Evolutionary conservation across 2,113 vertebrate species (phyloP), one percentile per base, ranked within the genome.

Genomic region (Callocephalon fimbriatum): DNA sequence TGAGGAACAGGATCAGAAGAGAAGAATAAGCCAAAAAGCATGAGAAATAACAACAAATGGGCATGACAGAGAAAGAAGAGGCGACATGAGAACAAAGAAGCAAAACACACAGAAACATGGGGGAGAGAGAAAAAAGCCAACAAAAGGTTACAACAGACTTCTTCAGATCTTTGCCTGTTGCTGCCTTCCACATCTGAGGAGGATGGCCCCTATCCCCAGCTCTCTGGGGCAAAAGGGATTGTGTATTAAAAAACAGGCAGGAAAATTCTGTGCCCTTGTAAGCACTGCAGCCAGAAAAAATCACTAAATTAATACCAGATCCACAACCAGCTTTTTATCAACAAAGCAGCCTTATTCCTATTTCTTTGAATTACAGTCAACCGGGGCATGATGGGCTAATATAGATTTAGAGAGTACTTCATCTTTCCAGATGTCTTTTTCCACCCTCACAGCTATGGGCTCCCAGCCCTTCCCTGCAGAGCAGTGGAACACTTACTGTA

Each of bases 41-140:
- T 7, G 40, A 70, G 44, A 72, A 78, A n/a, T 12, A 44, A 26
- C 70, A 80, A 75, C 4, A 71, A 88, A n/a, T 1, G 23, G 10
- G 23, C 0, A 0, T 4, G 32, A 56, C 47, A 66, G 19, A 47
- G 15, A 37, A 32, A 68, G n/a, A 63, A 15, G 17, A 50, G 25
- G 9, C 0, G 2, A 48, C 4, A 1, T 50, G 14, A 48, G 67
- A 54, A 73, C 32, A 37, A 63, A 0, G 15, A 91, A 21, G 29
- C 2, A 47, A 85, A 93, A 58, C 11, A 53, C 15, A 45, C 2
- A 63, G 74, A 15, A 23, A 35, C 62, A 22, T 1, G 8, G 7
- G 6, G 8, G 6, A 23, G 44, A 45, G 8, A 4, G 42, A 50
- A 16, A 75, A 32, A 29, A 9, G 32, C 3, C 23, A 22, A 63